Conservation (phyloP, 2,113 vertebrate genomes). For the Pygoscelis antarcticus region DNA sequence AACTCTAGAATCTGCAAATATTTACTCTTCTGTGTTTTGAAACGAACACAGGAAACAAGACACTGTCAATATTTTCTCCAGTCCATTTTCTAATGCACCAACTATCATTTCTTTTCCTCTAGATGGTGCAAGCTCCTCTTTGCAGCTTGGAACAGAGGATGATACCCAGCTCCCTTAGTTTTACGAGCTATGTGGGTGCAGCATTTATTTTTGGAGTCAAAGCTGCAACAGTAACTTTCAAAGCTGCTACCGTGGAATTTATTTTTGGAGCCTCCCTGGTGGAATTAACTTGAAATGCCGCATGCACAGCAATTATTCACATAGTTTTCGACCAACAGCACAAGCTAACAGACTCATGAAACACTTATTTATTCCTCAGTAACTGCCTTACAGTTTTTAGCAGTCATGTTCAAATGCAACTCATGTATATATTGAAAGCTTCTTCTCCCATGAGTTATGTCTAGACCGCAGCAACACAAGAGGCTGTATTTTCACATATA, state of each 20-base stretch:
- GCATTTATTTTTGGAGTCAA: slow-evolving; percentile 52
- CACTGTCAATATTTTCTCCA: rapidly evolving
- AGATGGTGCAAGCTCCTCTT: not conserved
- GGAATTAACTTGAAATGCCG: not conserved
- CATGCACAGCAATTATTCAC: not conserved
- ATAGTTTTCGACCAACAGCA: no score
- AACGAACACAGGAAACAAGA: not conserved
- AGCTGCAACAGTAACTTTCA: slow-evolving; percentile 29
- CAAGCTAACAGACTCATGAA: not conserved
- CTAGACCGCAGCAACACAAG: not conserved
- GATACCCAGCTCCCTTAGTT: not conserved
- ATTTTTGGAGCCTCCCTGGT: slow-evolving; percentile 55
- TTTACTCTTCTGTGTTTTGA: not conserved
- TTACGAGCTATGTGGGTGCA: not conserved
- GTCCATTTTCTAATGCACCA: not conserved
- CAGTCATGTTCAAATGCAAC: not conserved
- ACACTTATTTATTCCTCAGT: not conserved
- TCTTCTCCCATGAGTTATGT: not conserved
- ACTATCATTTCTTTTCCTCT: not conserved
- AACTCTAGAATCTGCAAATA: not conserved
- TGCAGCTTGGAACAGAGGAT: not conserved
- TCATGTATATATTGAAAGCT: not conserved
- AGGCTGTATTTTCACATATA: not conserved
- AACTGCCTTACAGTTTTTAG: not conserved
- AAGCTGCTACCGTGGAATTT: slow-evolving; percentile 10